Base-by-base conservation (phyloP, 2,797 vertebrate species). In the Pteronotus mesoamericanus region DNA sequence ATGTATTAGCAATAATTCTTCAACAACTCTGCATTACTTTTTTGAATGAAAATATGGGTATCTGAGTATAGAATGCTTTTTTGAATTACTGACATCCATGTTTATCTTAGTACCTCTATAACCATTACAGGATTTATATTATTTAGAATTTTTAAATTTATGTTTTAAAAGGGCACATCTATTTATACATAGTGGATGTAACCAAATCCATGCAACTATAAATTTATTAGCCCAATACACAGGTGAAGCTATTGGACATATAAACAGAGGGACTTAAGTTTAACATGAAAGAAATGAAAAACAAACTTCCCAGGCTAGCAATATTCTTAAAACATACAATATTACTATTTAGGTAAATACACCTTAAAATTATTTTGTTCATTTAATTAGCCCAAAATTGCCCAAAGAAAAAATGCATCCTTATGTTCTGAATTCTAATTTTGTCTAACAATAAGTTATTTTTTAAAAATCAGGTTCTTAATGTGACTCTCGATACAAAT, bases 391-490 rank as follows among this genome's bases (percentile, higher is more conserved):
- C 14, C 59, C 75, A 74, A 1, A 37, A 42, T 34, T 84, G 42
- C 46, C 39, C 64, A 89, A 92, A 90, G 46, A 64, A 89, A 89
- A 89, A 92, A 89, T 57, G 53, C n/a, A 66, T 72, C 32, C 14
- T 78, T 42, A 66, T 84, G 57, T 80, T 86, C 46, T 87, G 77
- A 86, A 93, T 88, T 95, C 61, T 55, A 68, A 96, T 90, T 95
- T 90, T 91, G 15, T 42, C 37, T 69, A 88, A 59, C 48, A 85
- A 57, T 53, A 87, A 82, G n/a, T 74, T 39, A 75, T 91, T 86
- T 92, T 95, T 57, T 5, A 5, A 78, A 78, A 72, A 46, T 64
- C 78, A 39, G 34, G 11, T 80, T 93, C 71, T 96, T 85, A 51
- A 80, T 79, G n/a, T 84, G 89, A 68, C 6, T 92, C 12, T 53